A percentile compares a stretch with the other conserved stretches of the same genome.
Evolutionary conservation across 1,140 invertebrate genomes (phyloP).

Genomic region (Drosophila lacertosa): DNA sequence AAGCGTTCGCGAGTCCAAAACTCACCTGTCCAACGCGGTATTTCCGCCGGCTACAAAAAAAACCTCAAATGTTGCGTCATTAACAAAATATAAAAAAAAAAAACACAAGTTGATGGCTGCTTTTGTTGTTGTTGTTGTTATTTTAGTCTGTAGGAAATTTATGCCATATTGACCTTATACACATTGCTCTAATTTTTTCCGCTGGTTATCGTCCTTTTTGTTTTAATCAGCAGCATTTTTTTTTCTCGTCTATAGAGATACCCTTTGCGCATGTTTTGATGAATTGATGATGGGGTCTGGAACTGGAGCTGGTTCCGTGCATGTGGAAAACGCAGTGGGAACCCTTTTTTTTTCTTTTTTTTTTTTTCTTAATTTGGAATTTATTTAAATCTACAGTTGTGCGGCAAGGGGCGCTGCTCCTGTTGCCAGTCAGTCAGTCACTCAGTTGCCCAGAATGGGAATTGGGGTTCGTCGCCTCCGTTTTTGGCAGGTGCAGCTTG

Average conservation of each 20-base stretch:
- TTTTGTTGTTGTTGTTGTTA: not conserved
- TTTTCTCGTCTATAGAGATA: too few species aligned
- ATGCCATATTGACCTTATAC: constrained; percentile 73
- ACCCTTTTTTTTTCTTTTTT: constrained; percentile 60
- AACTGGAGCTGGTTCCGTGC: constrained; percentile 4
- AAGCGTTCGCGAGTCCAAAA: constrained; percentile 41
- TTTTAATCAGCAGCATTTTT: constrained; percentile 64
- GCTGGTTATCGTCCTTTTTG: constrained; percentile 77
- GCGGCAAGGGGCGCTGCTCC: constrained; percentile 35
- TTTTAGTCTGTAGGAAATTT: constrained; percentile 57
- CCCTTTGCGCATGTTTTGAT: constrained; percentile 59
- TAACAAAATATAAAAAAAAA: too few species aligned
- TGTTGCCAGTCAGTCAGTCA: constrained; percentile 28
- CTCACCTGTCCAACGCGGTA: constrained; percentile 71
- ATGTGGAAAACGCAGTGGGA: constrained; percentile 52
- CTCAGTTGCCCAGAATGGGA: constrained; percentile 21
- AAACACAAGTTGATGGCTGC: constrained; percentile 35
- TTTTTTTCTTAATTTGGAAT: constrained; percentile 83
- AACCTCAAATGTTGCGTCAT: constrained; percentile 81
- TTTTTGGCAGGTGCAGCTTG: constrained; percentile 75
- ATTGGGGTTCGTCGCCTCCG: constrained; percentile 62
- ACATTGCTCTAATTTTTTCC: constrained; percentile 82
- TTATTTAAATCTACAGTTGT: constrained; percentile 76
- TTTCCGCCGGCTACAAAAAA: constrained; percentile 69
- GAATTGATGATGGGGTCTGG: constrained; percentile 83